Evolutionary conservation across 1,140 invertebrate species (phyloP), one percentile per base, ranked within the genome.

Genomic region (Pseudomyrmex concolor): DNA sequence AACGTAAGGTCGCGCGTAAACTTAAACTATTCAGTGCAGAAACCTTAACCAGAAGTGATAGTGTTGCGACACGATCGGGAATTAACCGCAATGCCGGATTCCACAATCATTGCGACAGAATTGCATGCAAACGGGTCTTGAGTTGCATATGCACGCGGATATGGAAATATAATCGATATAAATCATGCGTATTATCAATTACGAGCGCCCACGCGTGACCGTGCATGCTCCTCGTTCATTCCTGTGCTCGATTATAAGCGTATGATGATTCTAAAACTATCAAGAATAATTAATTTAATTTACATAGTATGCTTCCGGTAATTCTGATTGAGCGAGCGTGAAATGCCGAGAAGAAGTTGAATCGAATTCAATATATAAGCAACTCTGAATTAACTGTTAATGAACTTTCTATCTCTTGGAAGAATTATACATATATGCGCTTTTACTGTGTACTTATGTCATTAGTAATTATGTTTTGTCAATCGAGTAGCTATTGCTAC

Each of bases 21-120:
- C 55, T 68, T 57, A 74, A 48, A 4, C 22, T 57, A 45, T 55
- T 25, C 55, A 55, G n/a, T 25, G 12, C 17, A 25, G 67, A 82
- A 91, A 86, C 84, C 84, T 89, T 88, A 91, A 88, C 83, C 64
- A 86, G 85, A 91, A 85, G 73, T 68, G 84, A 89, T 78, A 80
- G 72, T 81, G 66, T 90, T 89, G 67, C 88, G 83, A 70, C 68
- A 90, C 59, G 50, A 8, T 77, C 64, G 73, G 59, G 60, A 62
- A 82, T 73, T 80, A 85, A 88, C 81, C 77, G 87, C 88, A 71
- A 71, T 89, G 70, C 72, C 82, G 86, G 86, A 87, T 88, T 82
- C 83, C 67, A 51, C 43, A 60, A 59, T 71, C 48, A 10, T 50
- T 45, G 12, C 51, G 13, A 17, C 45, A 15, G 4, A 34, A 34